phyloP scores from a whole-genome alignment of 2,797 vertebrate genomes.

The Tachyglossus aculeatus region DNA sequence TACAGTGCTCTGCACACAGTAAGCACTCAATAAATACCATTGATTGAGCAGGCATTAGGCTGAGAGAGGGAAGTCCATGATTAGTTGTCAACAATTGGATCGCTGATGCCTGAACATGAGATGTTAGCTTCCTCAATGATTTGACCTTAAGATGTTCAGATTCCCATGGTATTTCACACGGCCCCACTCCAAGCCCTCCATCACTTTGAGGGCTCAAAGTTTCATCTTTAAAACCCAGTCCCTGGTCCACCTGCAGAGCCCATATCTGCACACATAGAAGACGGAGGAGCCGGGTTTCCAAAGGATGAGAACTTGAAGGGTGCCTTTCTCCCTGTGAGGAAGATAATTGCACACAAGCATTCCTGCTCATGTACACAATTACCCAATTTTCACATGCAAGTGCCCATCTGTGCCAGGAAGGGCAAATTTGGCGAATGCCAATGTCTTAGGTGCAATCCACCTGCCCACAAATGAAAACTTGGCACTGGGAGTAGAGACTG shows the following conservation, averaged over 20 bases:
- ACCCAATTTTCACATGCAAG: conserved; percentile 46
- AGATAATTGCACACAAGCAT: conserved; percentile 6
- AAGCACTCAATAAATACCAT: no score
- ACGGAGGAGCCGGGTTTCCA: not conserved
- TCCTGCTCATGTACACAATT: conserved; percentile 1
- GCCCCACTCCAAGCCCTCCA: no score
- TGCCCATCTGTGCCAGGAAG: conserved; percentile 35
- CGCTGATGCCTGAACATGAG: no score
- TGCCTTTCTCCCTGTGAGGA: not conserved
- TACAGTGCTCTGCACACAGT: no score
- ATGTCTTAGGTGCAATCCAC: conserved; percentile 43
- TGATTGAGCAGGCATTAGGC: no score
- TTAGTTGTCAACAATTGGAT: no score
- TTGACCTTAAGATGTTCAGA: no score
- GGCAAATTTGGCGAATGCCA: conserved; percentile 33
- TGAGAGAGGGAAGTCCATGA: no score
- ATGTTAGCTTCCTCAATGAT: no score
- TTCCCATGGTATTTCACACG: no score
- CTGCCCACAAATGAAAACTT: conserved; percentile 32
- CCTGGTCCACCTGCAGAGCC: fast-evolving
- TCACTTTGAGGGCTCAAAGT: no score
- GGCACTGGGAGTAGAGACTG: conserved; percentile 5
- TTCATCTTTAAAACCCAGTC: not conserved
- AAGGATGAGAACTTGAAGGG: not conserved
- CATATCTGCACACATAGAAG: not conserved